phyloP scores from a whole-genome alignment of 2,888 invertebrate species.

The Drosophila greeni region DNA sequence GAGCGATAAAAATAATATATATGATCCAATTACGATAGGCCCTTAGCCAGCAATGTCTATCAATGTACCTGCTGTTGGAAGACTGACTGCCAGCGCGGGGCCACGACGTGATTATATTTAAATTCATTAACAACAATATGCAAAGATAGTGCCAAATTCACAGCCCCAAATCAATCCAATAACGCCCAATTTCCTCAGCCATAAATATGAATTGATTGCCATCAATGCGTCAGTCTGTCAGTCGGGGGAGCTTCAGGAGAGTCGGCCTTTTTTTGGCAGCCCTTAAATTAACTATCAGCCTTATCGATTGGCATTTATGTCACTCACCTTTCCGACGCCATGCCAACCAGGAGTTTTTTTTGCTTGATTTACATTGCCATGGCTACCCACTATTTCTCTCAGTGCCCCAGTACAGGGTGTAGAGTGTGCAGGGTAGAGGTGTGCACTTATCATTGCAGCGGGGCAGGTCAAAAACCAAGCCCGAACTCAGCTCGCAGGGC shows the following conservation, averaged over 20 bases:
- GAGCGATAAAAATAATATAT: slow-evolving; percentile 34
- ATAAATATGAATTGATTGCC: slow-evolving; percentile 32
- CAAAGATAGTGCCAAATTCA: slow-evolving; percentile 23
- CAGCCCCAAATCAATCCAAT: slow-evolving; percentile 30
- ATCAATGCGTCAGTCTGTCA: slow-evolving; percentile 5
- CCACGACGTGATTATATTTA: slow-evolving; percentile 20
- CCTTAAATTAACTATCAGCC: slow-evolving; percentile 2
- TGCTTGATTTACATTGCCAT: slow-evolving; percentile 16
- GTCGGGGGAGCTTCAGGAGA: not conserved
- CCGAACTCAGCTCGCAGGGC: slow-evolving; percentile 34
- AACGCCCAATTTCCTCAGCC: slow-evolving; percentile 29
- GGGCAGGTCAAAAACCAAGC: slow-evolving; percentile 55
- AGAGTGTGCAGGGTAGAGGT: slow-evolving; percentile 32
- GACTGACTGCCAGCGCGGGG: not conserved
- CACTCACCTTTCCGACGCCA: slow-evolving; percentile 4
- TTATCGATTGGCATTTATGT: slow-evolving; percentile 15
- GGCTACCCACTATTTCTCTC: slow-evolving; percentile 27
- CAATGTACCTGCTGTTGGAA: not conserved
- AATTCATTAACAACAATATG: slow-evolving; percentile 31
- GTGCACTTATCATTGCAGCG: slow-evolving; percentile 51
- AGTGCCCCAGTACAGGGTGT: slow-evolving; percentile 28
- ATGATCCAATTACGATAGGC: slow-evolving; percentile 17
- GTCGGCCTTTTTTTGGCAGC: slow-evolving; percentile 4
- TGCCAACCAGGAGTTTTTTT: slow-evolving; percentile 14
- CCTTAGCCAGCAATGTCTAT: slow-evolving; percentile 9